These are phyloP conservation scores for Microctonus brassicae DNA, from an alignment of 2,888 invertebrate species.

Conservation along the genomic window DNA sequence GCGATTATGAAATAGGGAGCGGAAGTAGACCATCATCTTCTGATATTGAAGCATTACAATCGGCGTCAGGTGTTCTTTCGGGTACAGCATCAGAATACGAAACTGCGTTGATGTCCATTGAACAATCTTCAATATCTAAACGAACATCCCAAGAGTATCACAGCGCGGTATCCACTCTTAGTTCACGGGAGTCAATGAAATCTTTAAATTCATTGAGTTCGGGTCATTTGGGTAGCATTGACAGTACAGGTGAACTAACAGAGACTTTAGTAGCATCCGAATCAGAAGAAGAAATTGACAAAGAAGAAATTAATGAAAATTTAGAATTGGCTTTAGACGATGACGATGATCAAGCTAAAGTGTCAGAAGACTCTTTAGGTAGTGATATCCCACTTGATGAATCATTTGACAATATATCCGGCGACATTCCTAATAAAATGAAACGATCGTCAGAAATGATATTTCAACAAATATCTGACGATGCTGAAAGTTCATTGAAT, in stretches of 20 bases:
- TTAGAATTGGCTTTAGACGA: conserved; percentile 68
- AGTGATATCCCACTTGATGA: conserved; percentile 56
- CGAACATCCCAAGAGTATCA: conserved; percentile 88
- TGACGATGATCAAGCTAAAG: conserved; percentile 59
- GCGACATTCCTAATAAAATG: conserved; percentile 75
- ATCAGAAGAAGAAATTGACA: conserved; percentile 79
- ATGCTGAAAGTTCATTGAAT: conserved; percentile 63
- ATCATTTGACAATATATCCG: conserved; percentile 71
- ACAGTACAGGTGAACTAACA: conserved; percentile 87
- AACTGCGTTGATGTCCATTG: conserved; percentile 85
- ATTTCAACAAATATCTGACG: conserved; percentile 77
- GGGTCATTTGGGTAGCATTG: conserved; percentile 89
- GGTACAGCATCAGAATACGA: conserved; percentile 89
- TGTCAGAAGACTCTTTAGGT: conserved; percentile 51
- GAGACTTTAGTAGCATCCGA: conserved; percentile 94
- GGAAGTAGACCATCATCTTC: conserved; percentile 87
- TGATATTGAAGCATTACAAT: conserved; percentile 83
- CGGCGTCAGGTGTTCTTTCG: conserved; percentile 73
- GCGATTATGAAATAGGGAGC: conserved; percentile 81
- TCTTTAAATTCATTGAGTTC: conserved; percentile 92
- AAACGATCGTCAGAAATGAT: conserved; percentile 93
- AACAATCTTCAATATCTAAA: conserved; percentile 79
- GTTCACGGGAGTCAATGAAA: conserved; percentile 91
- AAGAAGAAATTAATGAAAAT: conserved; percentile 74
- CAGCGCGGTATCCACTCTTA: conserved; percentile 88